A percentile compares a stretch with the other conserved stretches of the same genome.
Evolutionary conservation across 2,888 invertebrate species (phyloP).

Genomic region (Coleophora deauratella): DNA sequence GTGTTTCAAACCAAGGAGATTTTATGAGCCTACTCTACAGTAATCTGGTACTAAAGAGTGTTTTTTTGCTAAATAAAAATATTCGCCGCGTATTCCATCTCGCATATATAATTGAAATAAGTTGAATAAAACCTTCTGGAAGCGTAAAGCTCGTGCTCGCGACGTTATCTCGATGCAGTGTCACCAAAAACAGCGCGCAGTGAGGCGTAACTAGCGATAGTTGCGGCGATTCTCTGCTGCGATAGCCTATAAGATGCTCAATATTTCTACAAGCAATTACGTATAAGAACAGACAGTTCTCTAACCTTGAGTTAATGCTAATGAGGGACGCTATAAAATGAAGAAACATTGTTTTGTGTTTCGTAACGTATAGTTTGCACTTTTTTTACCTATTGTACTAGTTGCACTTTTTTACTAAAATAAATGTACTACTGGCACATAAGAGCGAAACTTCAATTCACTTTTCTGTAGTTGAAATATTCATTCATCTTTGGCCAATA

Average conservation of each 20-base stretch:
- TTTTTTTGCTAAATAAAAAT: background rate
- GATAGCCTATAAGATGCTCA: constrained; percentile 40
- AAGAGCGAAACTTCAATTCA: too few species aligned
- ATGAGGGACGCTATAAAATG: too few species aligned
- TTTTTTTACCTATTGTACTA: too few species aligned
- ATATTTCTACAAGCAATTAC: background rate
- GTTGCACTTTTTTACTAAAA: too few species aligned
- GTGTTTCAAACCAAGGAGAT: too few species aligned
- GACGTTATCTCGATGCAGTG: constrained; percentile 53
- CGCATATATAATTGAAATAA: constrained; percentile 52
- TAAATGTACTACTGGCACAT: too few species aligned
- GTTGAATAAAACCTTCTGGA: constrained; percentile 49
- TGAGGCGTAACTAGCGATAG: constrained; percentile 45
- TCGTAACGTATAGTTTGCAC: background rate
- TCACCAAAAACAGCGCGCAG: constrained; percentile 47
- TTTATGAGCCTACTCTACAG: too few species aligned
- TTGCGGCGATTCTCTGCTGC: constrained; percentile 18
- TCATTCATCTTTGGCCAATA: too few species aligned
- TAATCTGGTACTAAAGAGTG: too few species aligned
- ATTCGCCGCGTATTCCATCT: constrained; percentile 30
- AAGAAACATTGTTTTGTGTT: background rate
- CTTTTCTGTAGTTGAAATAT: too few species aligned
- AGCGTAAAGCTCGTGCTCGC: constrained; percentile 44
- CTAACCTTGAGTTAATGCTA: too few species aligned
- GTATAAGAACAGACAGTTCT: too few species aligned